Evolutionary conservation across 2,797 vertebrate genomes (phyloP), one percentile per base, ranked within the genome.

Genomic region (Anguilla anguilla): DNA sequence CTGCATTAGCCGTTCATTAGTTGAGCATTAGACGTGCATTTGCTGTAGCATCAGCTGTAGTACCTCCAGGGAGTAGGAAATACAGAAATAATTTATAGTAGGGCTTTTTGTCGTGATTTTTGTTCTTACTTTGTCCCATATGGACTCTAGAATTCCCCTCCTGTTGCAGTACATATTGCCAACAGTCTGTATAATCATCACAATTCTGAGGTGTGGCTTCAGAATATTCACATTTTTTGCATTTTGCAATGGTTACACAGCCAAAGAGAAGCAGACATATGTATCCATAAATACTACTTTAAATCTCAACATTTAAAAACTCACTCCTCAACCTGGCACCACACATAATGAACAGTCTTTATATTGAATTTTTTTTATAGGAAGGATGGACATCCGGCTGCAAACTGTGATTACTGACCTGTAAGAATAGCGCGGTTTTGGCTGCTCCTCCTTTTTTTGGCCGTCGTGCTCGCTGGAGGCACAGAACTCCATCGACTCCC

Each of bases 401-500:
- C 9, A 82, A n/a, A 82, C 1, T 10, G 69, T 43, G 69, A 57
- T 31, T 83, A 89, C 95, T 85, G 86, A 96, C 96, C 95, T 96
- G 93, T 96, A 94, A 59, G 95, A 94, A 92, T 94, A 96, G 69
- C 79, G 91, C 72, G 94, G 91, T 87, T 94, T 96, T 13, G 28
- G 82, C 49, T 87, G 82, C 25, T 88, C 86, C 0, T 55, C 0
- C 13, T 31, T 74, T 31, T 25, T 35, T 84, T 83, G 86, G 69
- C 85, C 85, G 2, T 61, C 22, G 53, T 57, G 35, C 79, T 93
- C 92, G 83, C 89, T 85, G 0, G 89, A 89, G 72, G 49, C 87
- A n/a, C 89, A 91, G 17, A 88, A 91, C 87, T 97, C 96, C 95
- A 96, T 96, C 88, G 93, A 93, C 85, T 96, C 96, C 77, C 88